phyloP scores from a whole-genome alignment of 2,888 invertebrate species.

The Julus scanicus region DNA sequence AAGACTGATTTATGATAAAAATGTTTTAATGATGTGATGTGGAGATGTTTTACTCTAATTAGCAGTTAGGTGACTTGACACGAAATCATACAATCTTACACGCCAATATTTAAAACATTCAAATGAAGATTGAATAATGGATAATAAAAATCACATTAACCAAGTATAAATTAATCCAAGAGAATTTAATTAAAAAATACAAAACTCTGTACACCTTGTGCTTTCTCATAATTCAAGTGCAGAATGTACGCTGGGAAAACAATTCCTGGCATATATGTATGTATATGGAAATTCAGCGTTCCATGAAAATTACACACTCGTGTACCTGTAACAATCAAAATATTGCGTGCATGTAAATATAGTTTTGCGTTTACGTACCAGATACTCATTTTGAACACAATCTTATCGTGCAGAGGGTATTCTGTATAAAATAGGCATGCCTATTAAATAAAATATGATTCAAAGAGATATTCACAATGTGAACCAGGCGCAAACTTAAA shows the following conservation, averaged over 20 bases:
- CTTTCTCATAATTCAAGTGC: background rate
- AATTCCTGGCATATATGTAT: background rate
- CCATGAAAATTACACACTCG: background rate
- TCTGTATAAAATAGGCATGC: background rate
- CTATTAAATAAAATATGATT: conserved; percentile 15
- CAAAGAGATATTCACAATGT: background rate
- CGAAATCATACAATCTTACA: too few species aligned
- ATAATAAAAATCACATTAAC: background rate
- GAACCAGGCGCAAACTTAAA: background rate
- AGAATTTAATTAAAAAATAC: conserved; percentile 51
- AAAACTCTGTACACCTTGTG: conserved; percentile 36
- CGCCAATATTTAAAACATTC: too few species aligned
- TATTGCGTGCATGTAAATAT: conserved; percentile 7
- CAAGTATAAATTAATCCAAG: conserved; percentile 47
- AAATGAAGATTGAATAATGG: background rate
- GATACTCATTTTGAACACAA: background rate
- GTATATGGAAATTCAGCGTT: background rate
- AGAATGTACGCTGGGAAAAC: background rate
- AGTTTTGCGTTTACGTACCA: background rate
- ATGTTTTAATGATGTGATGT: too few species aligned
- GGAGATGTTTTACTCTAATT: too few species aligned
- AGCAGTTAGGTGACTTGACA: too few species aligned
- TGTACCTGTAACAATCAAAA: background rate
- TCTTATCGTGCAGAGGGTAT: background rate
- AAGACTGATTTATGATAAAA: too few species aligned